Evolutionary conservation across 2,888 invertebrate genomes (phyloP).

Genomic region (Ormyrus rosae): DNA sequence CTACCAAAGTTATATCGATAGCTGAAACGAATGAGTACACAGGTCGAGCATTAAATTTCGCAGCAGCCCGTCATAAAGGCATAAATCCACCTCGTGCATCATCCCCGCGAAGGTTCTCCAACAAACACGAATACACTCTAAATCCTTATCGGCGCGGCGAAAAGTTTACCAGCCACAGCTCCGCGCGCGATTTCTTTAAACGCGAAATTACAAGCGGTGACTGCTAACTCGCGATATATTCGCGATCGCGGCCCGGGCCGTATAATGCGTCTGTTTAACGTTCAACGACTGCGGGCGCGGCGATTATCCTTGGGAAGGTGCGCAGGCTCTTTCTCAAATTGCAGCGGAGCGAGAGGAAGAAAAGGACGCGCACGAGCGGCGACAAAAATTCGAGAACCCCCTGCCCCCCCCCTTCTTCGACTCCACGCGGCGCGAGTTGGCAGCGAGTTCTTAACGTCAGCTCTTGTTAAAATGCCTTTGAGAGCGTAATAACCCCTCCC

Average conservation of each 20-base stretch:
- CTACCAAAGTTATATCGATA: no score
- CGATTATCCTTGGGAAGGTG: slow-evolving; percentile 17
- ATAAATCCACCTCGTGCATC: no score
- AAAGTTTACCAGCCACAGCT: background rate
- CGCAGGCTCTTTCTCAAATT: slow-evolving; percentile 25
- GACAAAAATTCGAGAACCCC: slow-evolving; percentile 11
- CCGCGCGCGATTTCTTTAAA: background rate
- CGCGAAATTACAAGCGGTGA: background rate
- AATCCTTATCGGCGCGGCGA: background rate
- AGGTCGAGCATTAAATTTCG: no score
- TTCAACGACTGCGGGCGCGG: slow-evolving; percentile 43
- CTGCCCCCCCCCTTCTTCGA: background rate
- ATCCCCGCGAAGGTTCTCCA: no score
- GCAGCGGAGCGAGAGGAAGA: background rate
- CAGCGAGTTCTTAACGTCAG: slow-evolving; percentile 30
- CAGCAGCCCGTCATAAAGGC: no score
- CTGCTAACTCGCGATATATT: slow-evolving; percentile 29
- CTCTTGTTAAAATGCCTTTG: slow-evolving; percentile 35
- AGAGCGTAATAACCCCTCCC: slow-evolving; percentile 34
- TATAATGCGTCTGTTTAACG: slow-evolving; percentile 53
- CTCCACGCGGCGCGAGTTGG: background rate
- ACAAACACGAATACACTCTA: background rate
- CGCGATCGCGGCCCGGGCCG: slow-evolving; percentile 28
- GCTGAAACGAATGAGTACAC: no score
- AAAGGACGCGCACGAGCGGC: background rate